Evolutionary conservation across 2,888 invertebrate species (phyloP).

Genomic region (Ommatoiulus sabulosus): DNA sequence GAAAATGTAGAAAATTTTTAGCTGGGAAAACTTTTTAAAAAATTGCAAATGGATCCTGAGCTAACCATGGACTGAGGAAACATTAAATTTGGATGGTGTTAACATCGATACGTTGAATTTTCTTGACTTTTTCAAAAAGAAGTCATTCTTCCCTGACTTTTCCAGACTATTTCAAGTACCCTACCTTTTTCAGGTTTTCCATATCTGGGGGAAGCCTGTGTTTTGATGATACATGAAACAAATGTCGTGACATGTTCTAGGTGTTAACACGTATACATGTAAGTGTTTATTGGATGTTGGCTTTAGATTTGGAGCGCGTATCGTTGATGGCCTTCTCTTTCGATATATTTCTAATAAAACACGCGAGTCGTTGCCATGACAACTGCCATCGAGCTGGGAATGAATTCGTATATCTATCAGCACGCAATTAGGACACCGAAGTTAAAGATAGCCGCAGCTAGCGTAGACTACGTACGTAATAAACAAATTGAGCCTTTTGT

Average conservation of each 20-base stretch:
- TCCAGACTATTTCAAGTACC: too few relatives aligned
- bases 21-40: neutral
- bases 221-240: too few relatives aligned
- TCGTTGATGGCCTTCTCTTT: conserved; percentile 1
- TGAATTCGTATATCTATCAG: neutral
- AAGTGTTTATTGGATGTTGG: conserved; percentile 3
- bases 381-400: conserved; percentile 18
- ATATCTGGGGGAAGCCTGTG: too few relatives aligned
- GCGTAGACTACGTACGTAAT: neutral
- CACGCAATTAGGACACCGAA: neutral
- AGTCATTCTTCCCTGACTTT: too few relatives aligned
- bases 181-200: too few relatives aligned
- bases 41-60: neutral
- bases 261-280: neutral
- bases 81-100: neutral
- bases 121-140: too few relatives aligned
- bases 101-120: too few relatives aligned
- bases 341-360: conserved; percentile 26
- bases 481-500: neutral
- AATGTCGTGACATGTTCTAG: neutral
- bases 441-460: neutral
- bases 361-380: neutral
- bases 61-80: neutral
- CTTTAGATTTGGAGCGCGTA: neutral
- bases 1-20: too few relatives aligned